Evolutionary conservation across 2,113 vertebrate species (phyloP).

Genomic region (Anguilla rostrata): DNA sequence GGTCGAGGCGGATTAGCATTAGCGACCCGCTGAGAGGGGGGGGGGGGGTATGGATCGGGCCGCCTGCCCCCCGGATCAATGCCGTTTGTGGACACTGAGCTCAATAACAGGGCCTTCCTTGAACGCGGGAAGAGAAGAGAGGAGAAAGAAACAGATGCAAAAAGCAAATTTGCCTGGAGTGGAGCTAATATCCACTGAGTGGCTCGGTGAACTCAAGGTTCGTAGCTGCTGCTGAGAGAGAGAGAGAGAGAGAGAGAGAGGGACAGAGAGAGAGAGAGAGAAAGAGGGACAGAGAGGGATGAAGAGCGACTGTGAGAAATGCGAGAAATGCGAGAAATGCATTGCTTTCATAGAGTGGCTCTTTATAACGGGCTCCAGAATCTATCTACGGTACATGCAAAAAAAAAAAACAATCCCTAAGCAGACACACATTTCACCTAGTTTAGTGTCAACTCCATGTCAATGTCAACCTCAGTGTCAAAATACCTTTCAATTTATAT

Average conservation of each 20-base stretch:
- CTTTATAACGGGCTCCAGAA: neutral
- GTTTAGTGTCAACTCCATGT: neutral
- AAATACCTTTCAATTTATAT: neutral
- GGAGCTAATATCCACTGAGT: constrained; percentile 92
- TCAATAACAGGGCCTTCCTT: constrained; percentile 98
- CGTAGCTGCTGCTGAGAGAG: neutral
- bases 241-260: neutral
- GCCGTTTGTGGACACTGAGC: constrained; percentile 99
- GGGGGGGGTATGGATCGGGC: constrained; percentile 93
- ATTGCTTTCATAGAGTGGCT: constrained; percentile 55
- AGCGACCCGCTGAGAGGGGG: constrained; percentile 93
- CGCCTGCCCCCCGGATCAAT: constrained; percentile 92
- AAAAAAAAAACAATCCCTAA: neutral
- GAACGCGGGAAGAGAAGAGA: constrained; percentile 72
- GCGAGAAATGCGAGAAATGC: constrained; percentile 61
- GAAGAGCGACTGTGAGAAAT: constrained; percentile 63
- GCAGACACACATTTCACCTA: neutral
- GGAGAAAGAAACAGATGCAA: constrained; percentile 98
- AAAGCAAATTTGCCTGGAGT: constrained; percentile 98
- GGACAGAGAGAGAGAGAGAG: constrained; percentile 31
- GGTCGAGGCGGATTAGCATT: constrained; percentile 97
- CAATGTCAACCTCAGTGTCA: neutral
- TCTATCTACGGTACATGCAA: neutral
- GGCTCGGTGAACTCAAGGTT: constrained; percentile 67
- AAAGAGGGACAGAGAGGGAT: constrained; percentile 57